Percentiles rank a stretch among this genome's conserved stretches.
phyloP scores from a whole-genome alignment of 2,888 invertebrate species.

The Aplocera efformata region DNA sequence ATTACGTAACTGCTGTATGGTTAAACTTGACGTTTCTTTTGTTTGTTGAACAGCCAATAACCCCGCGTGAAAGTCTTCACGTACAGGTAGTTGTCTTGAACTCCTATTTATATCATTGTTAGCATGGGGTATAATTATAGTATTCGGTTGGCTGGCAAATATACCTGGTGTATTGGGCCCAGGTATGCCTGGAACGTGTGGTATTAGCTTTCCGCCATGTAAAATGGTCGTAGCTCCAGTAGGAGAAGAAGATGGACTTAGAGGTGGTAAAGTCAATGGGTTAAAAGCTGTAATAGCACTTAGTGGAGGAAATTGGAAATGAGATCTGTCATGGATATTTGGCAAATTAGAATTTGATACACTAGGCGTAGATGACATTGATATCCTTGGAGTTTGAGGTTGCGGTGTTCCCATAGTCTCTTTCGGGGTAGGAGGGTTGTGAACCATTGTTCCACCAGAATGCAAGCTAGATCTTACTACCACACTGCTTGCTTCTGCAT shows the following conservation, averaged over 20 bases:
- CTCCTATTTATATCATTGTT: slow-evolving; percentile 44
- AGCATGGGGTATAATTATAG: slow-evolving; percentile 40
- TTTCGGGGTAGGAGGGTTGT: slow-evolving; percentile 80
- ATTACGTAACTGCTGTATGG: slow-evolving; percentile 39
- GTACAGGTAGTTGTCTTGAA: slow-evolving; percentile 32
- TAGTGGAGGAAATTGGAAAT: slow-evolving; percentile 84
- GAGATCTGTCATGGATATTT: slow-evolving; percentile 70
- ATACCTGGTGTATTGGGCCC: slow-evolving; percentile 85
- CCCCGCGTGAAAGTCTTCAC: slow-evolving; percentile 43
- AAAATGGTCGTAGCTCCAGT: slow-evolving; percentile 83
- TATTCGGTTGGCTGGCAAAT: slow-evolving; percentile 48
- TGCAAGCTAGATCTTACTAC: slow-evolving; percentile 90
- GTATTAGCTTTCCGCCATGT: slow-evolving; percentile 87
- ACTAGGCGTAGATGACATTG: slow-evolving; percentile 77
- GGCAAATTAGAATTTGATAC: slow-evolving; percentile 78
- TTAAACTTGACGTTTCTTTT: slow-evolving; percentile 46
- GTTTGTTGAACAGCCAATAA: slow-evolving; percentile 33
- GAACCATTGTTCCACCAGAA: slow-evolving; percentile 90
- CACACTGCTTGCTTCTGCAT: slow-evolving; percentile 82
- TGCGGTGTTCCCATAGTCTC: slow-evolving; percentile 60
- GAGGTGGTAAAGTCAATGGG: slow-evolving; percentile 83
- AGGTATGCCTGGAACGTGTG: slow-evolving; percentile 93
- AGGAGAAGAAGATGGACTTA: slow-evolving; percentile 68
- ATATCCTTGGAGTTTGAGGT: slow-evolving; percentile 78
- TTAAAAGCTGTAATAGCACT: slow-evolving; percentile 86